A percentile compares a stretch with the other conserved stretches of the same genome.
Evolutionary conservation across 2,888 invertebrate species (phyloP).

Genomic region (Hypomecis atomaria): DNA sequence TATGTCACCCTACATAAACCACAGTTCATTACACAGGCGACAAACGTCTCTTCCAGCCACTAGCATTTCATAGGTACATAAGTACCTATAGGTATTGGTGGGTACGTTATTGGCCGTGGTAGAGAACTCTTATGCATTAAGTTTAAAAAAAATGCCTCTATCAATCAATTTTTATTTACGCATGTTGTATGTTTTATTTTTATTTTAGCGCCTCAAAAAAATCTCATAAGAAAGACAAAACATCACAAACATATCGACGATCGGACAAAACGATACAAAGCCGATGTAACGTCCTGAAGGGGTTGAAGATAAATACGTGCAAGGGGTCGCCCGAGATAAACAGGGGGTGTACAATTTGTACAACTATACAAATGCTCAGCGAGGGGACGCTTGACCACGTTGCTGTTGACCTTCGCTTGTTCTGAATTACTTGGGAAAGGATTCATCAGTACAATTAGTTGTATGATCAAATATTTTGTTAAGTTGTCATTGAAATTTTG

Average conservation of each 20-base stretch:
- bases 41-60: too few relatives aligned
- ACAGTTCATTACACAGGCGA: too few relatives aligned
- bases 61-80: too few relatives aligned
- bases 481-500: neutral
- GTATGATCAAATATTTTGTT: neutral
- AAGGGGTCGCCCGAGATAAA: slow-evolving; percentile 77
- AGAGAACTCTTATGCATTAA: too few relatives aligned
- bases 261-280: slow-evolving; percentile 74
- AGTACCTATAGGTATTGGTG: too few relatives aligned
- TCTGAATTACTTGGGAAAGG: slow-evolving; percentile 8
- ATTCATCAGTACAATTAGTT: neutral
- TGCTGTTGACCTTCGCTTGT: slow-evolving; percentile 43
- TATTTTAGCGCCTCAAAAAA: slow-evolving; percentile 11
- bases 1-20: too few relatives aligned
- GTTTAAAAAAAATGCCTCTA: too few relatives aligned
- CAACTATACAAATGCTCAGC: slow-evolving; percentile 74
- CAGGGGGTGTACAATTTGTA: slow-evolving; percentile 82
- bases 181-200: neutral
- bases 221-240: slow-evolving; percentile 36
- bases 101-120: too few relatives aligned
- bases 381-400: slow-evolving; percentile 38
- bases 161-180: too few relatives aligned
- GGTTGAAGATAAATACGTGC: slow-evolving; percentile 78
- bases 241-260: slow-evolving; percentile 51
- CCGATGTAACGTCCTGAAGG: slow-evolving; percentile 75